These are phyloP conservation scores for Drepana arcuata DNA, from an alignment of 1,140 invertebrate species.

Conservation along the genomic window DNA sequence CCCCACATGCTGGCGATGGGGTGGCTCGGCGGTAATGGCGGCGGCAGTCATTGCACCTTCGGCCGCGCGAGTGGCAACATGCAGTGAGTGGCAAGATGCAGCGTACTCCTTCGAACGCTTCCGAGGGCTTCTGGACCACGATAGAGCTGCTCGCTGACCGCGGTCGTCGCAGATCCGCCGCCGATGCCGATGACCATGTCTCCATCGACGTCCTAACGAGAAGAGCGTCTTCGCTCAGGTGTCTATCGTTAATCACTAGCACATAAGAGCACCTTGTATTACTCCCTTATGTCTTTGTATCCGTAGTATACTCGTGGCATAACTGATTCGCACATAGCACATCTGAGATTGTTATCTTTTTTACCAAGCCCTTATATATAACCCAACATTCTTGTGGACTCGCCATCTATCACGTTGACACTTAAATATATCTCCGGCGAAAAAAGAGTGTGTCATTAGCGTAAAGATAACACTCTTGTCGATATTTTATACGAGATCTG, in stretches of 20 bases:
- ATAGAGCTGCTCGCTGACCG: conserved; percentile 65
- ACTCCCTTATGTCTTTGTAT: too few relatives aligned
- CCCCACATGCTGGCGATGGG: conserved; percentile 18
- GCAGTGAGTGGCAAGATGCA: conserved; percentile 45
- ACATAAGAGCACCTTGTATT: too few relatives aligned
- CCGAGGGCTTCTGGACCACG: conserved; percentile 67
- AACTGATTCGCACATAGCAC: too few relatives aligned
- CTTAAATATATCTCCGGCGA: too few relatives aligned
- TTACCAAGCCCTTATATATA: too few relatives aligned
- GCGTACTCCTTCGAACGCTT: conserved; percentile 47
- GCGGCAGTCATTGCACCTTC: conserved; percentile 63
- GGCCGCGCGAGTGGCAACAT: conserved; percentile 38
- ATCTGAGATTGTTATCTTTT: too few relatives aligned
- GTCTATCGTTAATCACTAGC: conserved; percentile 15
- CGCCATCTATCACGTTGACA: too few relatives aligned
- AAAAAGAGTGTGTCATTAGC: too few relatives aligned
- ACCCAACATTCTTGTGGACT: too few relatives aligned
- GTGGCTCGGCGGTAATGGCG: conserved; percentile 33
- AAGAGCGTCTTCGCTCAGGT: conserved; percentile 44
- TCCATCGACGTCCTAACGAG: conserved; percentile 22
- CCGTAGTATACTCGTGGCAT: too few relatives aligned
- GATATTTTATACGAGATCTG: too few relatives aligned
- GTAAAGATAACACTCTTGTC: too few relatives aligned
- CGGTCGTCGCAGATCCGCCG: conserved; percentile 38
- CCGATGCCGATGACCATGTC: conserved; percentile 36